Percentiles rank a stretch among this genome's conserved stretches.
Evolutionary conservation across 2,113 vertebrate species (phyloP).

Genomic region (Gallinago paraguaiae): DNA sequence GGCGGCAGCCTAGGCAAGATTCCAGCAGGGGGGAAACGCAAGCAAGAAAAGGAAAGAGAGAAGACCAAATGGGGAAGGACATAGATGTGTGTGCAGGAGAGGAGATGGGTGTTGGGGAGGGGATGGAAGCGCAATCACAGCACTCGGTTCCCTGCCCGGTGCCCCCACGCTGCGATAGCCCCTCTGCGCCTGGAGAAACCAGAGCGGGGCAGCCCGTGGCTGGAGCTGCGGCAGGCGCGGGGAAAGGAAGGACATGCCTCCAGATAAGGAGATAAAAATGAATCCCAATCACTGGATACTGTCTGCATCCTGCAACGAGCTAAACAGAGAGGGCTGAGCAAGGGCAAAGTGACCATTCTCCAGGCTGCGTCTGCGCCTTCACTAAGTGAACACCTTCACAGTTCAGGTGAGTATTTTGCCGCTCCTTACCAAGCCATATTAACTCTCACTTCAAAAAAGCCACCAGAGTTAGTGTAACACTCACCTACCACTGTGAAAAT

Average conservation of each 20-base stretch:
- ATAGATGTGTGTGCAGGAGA: no score
- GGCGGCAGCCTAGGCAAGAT: neutral
- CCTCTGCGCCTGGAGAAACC: neutral
- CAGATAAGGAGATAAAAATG: constrained; percentile 31
- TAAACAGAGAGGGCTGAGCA: neutral
- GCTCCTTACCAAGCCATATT: neutral
- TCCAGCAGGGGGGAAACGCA: neutral
- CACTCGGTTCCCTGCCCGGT: neutral
- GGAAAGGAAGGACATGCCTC: neutral
- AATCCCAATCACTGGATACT: neutral
- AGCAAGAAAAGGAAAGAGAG: neutral
- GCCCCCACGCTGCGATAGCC: rapidly evolving
- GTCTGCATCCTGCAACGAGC: neutral
- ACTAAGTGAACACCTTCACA: neutral
- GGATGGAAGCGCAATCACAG: neutral
- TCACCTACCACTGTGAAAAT: neutral
- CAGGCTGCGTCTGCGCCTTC: rapidly evolving
- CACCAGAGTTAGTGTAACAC: neutral
- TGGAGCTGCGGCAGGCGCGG: neutral
- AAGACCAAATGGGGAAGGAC: neutral
- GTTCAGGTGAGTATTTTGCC: neutral
- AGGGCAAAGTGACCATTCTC: neutral
- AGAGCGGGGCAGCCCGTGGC: rapidly evolving
- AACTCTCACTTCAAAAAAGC: neutral
- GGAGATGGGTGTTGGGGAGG: neutral